Base-by-base conservation (phyloP, 2,888 invertebrate species). In the Brachyptera putata region DNA sequence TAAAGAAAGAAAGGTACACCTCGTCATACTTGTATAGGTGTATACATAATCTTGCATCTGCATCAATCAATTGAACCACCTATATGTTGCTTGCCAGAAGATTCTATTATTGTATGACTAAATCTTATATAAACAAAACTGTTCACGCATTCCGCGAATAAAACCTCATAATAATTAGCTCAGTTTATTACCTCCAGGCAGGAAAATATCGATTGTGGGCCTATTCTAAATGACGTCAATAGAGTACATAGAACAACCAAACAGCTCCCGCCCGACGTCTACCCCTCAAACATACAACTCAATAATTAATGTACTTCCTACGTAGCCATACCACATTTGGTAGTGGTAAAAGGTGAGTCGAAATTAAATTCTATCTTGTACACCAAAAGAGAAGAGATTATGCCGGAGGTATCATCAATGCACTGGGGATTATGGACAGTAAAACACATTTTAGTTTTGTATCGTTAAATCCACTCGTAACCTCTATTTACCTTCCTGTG, bases 241-340 rank as follows among this genome's bases (percentile, higher is more conserved):
- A 41, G 41, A 41, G n/a, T 14, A 16, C 7, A 46, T 46, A 11
- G 21, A n/a, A n/a, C n/a, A 22, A 21, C 46, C 21, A 46, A 46
- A 22, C 21, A 21, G 24, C 22, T 2, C n/a, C 7, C 7, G 16
- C 41, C 41, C 41, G 24, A 18, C 24, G 24, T 16, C 4, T 24
- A 14, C n/a, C n/a, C n/a, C n/a, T n/a, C 24, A 46, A 22, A 46
- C 24, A 46, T 22, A 21, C 22, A 46, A 24, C 22, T 46, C 46
- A 46, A 46, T 46, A 46, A 46, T 46, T 46, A 46, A 46, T 46
- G 21, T 46, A 46, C 46, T 46, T 46, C 46, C 46, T 22, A 24
- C 46, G 22, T 22, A 46, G 11, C 21, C 22, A 21, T 24, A 24
- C 7, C 30, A 30, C n/a, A n/a, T n/a, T n/a, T n/a, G n/a, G n/a